These are phyloP conservation scores for Phrynocephalus forsythii DNA, from an alignment of 2,797 vertebrate species.

Conservation along the genomic window DNA sequence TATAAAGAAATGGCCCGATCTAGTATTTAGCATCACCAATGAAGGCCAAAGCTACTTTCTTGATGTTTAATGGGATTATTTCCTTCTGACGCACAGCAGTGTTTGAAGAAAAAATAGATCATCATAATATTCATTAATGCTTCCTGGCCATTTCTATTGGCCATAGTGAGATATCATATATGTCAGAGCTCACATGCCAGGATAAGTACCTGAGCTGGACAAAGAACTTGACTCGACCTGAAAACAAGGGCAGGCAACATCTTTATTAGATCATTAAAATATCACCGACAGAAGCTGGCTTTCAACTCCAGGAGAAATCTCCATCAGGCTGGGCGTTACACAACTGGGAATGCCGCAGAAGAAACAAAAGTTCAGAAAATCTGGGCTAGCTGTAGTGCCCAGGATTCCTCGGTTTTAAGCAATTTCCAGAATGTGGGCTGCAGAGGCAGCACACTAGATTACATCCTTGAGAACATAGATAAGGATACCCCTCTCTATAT, in stretches of 20 bases:
- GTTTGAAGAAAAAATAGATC: neutral
- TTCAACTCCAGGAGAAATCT: too few relatives aligned
- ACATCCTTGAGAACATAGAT: too few relatives aligned
- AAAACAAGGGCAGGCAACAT: neutral
- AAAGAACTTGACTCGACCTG: neutral
- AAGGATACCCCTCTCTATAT: too few relatives aligned
- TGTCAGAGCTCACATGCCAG: neutral
- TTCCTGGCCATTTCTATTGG: neutral
- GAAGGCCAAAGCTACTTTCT: neutral
- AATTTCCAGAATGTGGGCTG: too few relatives aligned
- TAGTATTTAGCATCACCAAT: neutral
- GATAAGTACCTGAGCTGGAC: neutral
- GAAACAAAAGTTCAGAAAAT: too few relatives aligned
- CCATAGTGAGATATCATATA: neutral
- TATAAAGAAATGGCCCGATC: neutral
- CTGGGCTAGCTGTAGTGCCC: too few relatives aligned
- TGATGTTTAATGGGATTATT: constrained; percentile 6
- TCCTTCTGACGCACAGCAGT: neutral
- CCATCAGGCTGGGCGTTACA: too few relatives aligned
- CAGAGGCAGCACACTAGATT: too few relatives aligned
- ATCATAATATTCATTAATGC: neutral
- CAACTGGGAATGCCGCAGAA: too few relatives aligned
- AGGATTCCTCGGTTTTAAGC: too few relatives aligned
- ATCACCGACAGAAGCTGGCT: too few relatives aligned
- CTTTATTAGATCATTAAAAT: too few relatives aligned